Base-by-base conservation (phyloP, 2,888 invertebrate species). In the Hipparchia sbordonii region DNA sequence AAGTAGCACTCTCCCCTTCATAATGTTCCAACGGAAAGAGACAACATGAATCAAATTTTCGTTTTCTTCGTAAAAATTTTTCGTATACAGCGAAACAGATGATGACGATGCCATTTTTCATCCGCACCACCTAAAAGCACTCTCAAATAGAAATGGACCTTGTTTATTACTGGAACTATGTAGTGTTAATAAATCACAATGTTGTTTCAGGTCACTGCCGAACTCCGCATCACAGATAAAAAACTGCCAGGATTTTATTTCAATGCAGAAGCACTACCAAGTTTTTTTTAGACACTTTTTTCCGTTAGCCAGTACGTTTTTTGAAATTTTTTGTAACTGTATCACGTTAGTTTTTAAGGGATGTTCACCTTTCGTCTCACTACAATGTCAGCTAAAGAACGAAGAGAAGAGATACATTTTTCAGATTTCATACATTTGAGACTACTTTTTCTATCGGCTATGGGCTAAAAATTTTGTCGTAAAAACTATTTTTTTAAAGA, bases 181-280 rank as follows among this genome's bases (percentile, higher is more conserved):
- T 23, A 54, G 60, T 71, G 57, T 73, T 72, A 72, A 71, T 74
- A 74, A 71, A 78, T 72, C 70, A 63, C 62, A 72, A 54, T 72
- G 76, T 77, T 80, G 71, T 91, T 87, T 57, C 91, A 93, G 93
- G 93, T 61, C 92, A 92, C 77, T 93, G 93, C 81, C 87, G 93
- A 33, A 92, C 92, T 0, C 92, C 93, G 9, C 93, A 93, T 74
- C 92, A 91, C 78, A 92, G 91, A 88, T 92, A 91, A 88, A 89
- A 84, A 82, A 76, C 81, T 63, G 52, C 69, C 66, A 61, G 61
- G 61, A 67, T 72, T 72, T 70, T 62, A 63, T 57, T 69, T 61
- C 69, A 70, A 54, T 70, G 62, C 70, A 23, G 62, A 46, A 56
- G 33, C 12, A 33, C 52, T 56, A 46, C 70, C 39, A 39, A 63